phyloP scores from a whole-genome alignment of 2,797 vertebrate species.

The Sternarchorhynchus goeldii region DNA sequence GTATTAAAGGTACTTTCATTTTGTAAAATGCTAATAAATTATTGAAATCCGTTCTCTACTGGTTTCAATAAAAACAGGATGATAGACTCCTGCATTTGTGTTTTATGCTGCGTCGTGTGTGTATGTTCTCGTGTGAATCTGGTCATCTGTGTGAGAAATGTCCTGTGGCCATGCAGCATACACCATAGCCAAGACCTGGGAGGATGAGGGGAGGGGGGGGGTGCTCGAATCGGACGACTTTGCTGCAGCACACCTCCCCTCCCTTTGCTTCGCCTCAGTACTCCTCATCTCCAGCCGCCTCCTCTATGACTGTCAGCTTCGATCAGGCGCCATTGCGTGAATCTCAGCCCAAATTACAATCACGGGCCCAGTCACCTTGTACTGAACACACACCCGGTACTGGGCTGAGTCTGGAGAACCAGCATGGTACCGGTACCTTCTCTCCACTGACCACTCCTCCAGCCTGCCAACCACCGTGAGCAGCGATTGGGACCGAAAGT shows the following conservation, averaged over 20 bases:
- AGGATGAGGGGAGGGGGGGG: conserved; percentile 35
- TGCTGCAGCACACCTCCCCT: conserved; percentile 50
- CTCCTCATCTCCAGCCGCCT: conserved; percentile 67
- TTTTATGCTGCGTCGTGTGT: background rate
- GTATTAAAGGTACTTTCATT: no score
- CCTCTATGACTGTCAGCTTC: conserved; percentile 79
- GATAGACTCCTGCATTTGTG: background rate
- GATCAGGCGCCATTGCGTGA: conserved; percentile 76
- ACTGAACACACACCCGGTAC: conserved; percentile 53
- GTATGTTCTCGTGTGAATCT: background rate
- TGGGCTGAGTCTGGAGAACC: background rate
- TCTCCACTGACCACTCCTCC: conserved; percentile 8
- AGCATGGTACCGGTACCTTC: background rate
- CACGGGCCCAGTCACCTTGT: conserved; percentile 58
- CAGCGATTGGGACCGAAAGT: conserved; percentile 1
- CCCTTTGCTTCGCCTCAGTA: conserved; percentile 54
- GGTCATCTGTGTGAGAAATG: conserved; percentile 1
- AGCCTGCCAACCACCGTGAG: conserved; percentile 14
- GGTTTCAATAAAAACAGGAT: background rate
- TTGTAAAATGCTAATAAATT: background rate
- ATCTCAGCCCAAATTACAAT: conserved; percentile 77
- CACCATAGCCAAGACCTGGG: conserved; percentile 24
- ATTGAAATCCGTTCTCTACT: background rate
- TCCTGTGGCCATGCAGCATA: conserved; percentile 30
- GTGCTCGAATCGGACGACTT: conserved; percentile 53